Evolutionary conservation across 2,797 vertebrate genomes (phyloP).

Genomic region (Carapus acus): DNA sequence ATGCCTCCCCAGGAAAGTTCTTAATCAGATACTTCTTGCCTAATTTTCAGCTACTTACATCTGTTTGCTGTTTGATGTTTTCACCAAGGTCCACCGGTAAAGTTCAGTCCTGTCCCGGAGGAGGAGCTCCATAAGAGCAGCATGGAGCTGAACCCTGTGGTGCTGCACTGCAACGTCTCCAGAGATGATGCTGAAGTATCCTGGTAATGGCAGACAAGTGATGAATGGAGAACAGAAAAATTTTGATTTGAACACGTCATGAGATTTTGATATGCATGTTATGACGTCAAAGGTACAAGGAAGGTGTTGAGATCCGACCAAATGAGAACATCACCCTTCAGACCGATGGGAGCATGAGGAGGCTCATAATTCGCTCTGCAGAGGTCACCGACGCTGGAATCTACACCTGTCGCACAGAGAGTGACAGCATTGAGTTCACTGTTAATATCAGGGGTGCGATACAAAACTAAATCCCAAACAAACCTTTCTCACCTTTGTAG

Average conservation of each 20-base stretch:
- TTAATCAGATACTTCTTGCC: not conserved
- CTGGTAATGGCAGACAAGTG: slow-evolving; percentile 61
- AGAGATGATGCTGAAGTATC: slow-evolving; percentile 60
- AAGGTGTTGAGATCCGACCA: slow-evolving; percentile 67
- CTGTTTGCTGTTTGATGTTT: not conserved
- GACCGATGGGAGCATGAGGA: slow-evolving; percentile 70
- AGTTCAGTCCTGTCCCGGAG: slow-evolving; percentile 59
- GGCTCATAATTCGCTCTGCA: slow-evolving; percentile 76
- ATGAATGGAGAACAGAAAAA: not conserved
- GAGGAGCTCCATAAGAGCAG: slow-evolving; percentile 70
- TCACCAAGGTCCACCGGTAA: slow-evolving; percentile 63
- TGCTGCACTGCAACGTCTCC: slow-evolving; percentile 80
- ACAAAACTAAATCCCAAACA: not conserved
- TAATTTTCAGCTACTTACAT: slow-evolving; percentile 1
- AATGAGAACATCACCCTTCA: slow-evolving; percentile 70
- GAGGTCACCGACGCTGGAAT: slow-evolving; percentile 68
- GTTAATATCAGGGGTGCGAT: slow-evolving; percentile 76
- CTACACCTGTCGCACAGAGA: slow-evolving; percentile 74
- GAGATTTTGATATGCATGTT: not conserved
- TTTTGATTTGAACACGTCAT: not conserved
- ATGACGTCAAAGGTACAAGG: slow-evolving; percentile 68
- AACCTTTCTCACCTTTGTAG: not conserved
- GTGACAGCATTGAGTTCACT: slow-evolving; percentile 70
- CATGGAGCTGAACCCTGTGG: slow-evolving; percentile 77
- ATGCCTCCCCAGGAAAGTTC: not conserved